These are phyloP conservation scores for Atlantisia rogersi DNA, from an alignment of 2,113 vertebrate genomes.

Conservation along the genomic window DNA sequence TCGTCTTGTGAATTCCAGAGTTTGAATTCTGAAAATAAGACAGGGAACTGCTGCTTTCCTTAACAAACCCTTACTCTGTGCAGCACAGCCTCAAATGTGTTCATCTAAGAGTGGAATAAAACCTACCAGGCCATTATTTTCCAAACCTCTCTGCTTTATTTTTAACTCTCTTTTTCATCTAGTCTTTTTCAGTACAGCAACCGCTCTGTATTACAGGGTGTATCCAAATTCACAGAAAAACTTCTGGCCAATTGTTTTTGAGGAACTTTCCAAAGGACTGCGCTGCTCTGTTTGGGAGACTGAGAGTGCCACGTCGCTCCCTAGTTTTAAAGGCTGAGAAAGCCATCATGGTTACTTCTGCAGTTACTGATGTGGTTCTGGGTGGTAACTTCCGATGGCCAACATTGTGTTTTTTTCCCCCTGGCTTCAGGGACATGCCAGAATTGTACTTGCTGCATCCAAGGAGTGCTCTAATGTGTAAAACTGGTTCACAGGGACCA, in stretches of 20 bases:
- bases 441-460: conserved; percentile 48
- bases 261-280: conserved; percentile 64
- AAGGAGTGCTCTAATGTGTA: not conserved
- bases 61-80: not conserved
- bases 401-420: conserved; percentile 39
- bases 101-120: not conserved
- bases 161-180: conserved; percentile 34
- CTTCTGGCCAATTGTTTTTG: conserved; percentile 59
- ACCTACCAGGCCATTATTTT: not conserved
- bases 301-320: conserved; percentile 78
- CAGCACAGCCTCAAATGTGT: conserved; percentile 17
- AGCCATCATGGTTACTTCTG: conserved; percentile 67
- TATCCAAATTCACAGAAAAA: conserved; percentile 48
- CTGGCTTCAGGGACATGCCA: conserved; percentile 37
- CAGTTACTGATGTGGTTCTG: conserved; percentile 76
- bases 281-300: not conserved
- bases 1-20: not conserved
- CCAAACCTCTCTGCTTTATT: not conserved
- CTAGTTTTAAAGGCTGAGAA: conserved; percentile 67
- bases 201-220: conserved; percentile 60
- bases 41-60: not conserved
- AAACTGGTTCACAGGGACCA: conserved; percentile 75
- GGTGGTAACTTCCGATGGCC: conserved; percentile 73
- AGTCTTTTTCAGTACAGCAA: conserved; percentile 37
- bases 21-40: not conserved